Conservation (phyloP, 2,888 invertebrate species). For the Blera fallax region DNA sequence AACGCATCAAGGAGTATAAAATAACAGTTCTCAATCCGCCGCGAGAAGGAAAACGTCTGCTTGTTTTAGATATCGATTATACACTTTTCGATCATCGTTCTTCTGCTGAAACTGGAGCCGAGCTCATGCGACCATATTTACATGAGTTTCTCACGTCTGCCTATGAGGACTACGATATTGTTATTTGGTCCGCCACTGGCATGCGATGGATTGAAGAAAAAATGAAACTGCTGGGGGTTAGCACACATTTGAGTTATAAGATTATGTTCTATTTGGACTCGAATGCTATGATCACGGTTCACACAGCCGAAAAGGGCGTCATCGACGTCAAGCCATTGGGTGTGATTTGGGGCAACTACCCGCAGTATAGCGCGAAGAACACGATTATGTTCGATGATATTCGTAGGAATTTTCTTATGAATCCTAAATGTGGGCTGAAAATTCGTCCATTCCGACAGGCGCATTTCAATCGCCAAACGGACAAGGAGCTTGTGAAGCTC, state of each 20-base stretch:
- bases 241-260: constrained; percentile 91
- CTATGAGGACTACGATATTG: constrained; percentile 96
- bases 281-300: constrained; percentile 96
- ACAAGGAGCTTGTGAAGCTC: constrained; percentile 91
- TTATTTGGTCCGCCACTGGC: constrained; percentile 98
- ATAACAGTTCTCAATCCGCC: constrained; percentile 91
- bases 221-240: constrained; percentile 95
- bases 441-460: constrained; percentile 96
- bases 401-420: constrained; percentile 97
- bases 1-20: constrained; percentile 91
- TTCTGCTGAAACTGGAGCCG: constrained; percentile 91
- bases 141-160: constrained; percentile 96
- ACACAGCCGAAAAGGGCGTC: constrained; percentile 94
- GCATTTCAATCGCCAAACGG: constrained; percentile 91
- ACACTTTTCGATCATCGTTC: constrained; percentile 98
- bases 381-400: constrained; percentile 99
- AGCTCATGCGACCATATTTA: constrained; percentile 96
- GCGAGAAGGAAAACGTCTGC: constrained; percentile 91
- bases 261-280: constrained; percentile 96
- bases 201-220: constrained; percentile 99
- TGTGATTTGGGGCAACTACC: constrained; percentile 97
- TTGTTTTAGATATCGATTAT: constrained; percentile 98
- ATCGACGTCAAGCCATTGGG: constrained; percentile 97
- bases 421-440: constrained; percentile 95
- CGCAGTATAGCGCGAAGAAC: constrained; percentile 93